phyloP scores from a whole-genome alignment of 2,113 vertebrate genomes.

The Ginglymostoma cirratum region DNA sequence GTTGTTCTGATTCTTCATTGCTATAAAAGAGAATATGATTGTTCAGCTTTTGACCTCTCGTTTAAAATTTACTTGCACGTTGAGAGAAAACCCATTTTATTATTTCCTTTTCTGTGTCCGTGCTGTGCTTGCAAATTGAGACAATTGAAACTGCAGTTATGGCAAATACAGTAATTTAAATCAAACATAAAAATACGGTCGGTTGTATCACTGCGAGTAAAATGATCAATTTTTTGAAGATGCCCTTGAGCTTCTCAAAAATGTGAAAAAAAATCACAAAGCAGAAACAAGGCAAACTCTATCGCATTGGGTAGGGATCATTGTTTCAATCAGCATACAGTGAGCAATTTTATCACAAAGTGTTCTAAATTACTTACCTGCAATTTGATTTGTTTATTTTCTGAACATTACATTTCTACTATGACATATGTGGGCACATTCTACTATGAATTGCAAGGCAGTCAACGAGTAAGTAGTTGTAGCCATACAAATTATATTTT shows the following conservation, averaged over 20 bases:
- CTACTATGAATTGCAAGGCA: not conserved
- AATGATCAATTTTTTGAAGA: not conserved
- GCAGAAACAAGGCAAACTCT: not conserved
- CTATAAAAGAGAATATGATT: not conserved
- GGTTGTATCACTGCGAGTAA: not conserved
- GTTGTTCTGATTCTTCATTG: not conserved
- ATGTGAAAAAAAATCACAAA: not conserved
- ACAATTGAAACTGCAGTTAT: not conserved
- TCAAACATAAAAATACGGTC: not conserved
- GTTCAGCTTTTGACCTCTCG: not conserved
- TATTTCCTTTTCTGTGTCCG: not conserved
- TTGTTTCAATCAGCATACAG: no score
- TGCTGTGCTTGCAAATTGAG: not conserved
- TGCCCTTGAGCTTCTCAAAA: not conserved
- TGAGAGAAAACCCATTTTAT: not conserved
- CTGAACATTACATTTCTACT: not conserved
- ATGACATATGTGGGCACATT: not conserved
- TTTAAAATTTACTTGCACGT: not conserved
- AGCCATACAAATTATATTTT: constrained; percentile 12
- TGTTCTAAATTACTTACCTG: constrained; percentile 14
- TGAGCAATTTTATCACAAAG: not conserved
- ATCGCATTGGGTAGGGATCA: not conserved
- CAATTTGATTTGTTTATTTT: not conserved
- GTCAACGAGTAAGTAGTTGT: no score
- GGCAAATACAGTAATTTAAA: not conserved